phyloP scores from a whole-genome alignment of 1,140 invertebrate genomes.

The Acromyrmex heyeri region DNA sequence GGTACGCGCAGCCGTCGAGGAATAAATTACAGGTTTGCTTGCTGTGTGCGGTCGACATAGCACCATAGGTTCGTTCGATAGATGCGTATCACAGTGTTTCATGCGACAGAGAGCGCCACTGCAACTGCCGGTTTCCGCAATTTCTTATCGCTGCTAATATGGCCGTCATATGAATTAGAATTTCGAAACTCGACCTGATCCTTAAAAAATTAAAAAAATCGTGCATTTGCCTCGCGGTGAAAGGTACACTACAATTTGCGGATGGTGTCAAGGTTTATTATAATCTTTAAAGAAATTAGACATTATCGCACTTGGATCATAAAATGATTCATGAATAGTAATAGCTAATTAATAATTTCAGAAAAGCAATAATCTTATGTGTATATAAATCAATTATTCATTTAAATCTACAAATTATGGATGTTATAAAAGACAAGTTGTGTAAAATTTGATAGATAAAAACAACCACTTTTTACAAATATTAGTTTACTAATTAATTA shows the following conservation, averaged over 20 bases:
- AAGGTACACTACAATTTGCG: slow-evolving; percentile 10
- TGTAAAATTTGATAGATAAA: not conserved
- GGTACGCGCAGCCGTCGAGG: slow-evolving; percentile 81
- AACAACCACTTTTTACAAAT: not conserved
- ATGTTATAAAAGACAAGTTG: slow-evolving; percentile 1
- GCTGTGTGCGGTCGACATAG: slow-evolving; percentile 83
- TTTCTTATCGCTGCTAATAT: slow-evolving; percentile 80
- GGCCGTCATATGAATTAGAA: slow-evolving; percentile 22
- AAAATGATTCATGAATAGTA: slow-evolving; percentile 17
- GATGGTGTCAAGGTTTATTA: slow-evolving; percentile 33
- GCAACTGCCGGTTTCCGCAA: slow-evolving; percentile 81
- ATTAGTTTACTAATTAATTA: not conserved
- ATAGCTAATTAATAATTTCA: slow-evolving; percentile 5
- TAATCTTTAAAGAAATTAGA: slow-evolving; percentile 18
- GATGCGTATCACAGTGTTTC: slow-evolving; percentile 58
- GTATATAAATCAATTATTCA: slow-evolving; percentile 8
- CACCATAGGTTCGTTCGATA: slow-evolving; percentile 84
- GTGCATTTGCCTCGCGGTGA: slow-evolving; percentile 16
- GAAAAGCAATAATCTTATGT: not conserved
- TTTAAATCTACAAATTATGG: slow-evolving; percentile 2
- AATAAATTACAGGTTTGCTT: slow-evolving; percentile 86
- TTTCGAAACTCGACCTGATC: slow-evolving; percentile 25
- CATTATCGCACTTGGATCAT: slow-evolving; percentile 18
- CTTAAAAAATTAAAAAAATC: slow-evolving; percentile 38
- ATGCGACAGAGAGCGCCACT: slow-evolving; percentile 81